Evolutionary conservation across 2,113 vertebrate species (phyloP).

Genomic region (Chaetorhynchus papuensis): DNA sequence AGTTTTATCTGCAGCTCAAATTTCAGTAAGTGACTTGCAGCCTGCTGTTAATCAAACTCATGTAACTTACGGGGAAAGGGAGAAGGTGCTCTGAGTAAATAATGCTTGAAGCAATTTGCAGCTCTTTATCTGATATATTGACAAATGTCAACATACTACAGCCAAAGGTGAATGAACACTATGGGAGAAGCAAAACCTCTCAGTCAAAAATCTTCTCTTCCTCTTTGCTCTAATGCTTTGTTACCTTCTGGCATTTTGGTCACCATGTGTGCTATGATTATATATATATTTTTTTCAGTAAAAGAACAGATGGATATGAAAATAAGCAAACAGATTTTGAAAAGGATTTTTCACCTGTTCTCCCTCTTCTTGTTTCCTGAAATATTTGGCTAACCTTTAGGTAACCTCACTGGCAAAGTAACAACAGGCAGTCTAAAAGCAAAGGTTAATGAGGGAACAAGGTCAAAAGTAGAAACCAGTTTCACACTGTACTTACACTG

Average conservation of each 20-base stretch:
- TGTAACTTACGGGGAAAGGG: neutral
- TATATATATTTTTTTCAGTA: neutral
- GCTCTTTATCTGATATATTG: neutral
- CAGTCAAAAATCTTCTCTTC: neutral
- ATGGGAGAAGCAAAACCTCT: neutral
- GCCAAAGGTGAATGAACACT: neutral
- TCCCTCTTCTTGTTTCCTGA: neutral
- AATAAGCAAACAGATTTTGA: neutral
- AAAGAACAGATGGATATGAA: neutral
- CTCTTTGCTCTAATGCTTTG: neutral
- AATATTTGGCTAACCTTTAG: neutral
- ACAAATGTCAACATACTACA: neutral
- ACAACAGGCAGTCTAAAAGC: neutral
- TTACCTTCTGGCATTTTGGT: neutral
- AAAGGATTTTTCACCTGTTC: neutral
- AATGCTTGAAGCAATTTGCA: conserved; percentile 1
- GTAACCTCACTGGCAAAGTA: neutral
- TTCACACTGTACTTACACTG: neutral
- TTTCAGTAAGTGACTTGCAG: neutral
- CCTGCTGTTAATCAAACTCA: neutral
- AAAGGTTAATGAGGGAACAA: neutral
- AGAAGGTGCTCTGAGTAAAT: neutral
- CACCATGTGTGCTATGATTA: neutral
- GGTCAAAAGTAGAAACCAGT: neutral
- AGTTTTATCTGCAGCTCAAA: neutral